Conservation (phyloP, 1,140 invertebrate genomes). For the Polypedilum pembai region DNA sequence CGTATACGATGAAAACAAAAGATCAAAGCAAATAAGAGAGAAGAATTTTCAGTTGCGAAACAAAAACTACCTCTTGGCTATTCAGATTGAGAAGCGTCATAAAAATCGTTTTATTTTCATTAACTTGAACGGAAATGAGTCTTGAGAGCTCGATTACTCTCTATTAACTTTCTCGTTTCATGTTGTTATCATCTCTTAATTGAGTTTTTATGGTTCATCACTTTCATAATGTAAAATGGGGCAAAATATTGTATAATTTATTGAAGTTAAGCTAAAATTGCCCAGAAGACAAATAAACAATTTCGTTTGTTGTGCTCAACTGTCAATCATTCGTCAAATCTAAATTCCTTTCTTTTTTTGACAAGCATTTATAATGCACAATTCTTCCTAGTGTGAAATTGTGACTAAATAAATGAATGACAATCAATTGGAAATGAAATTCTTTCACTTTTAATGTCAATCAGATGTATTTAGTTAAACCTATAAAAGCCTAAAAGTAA, state of each 20-base stretch:
- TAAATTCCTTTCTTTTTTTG: slow-evolving; percentile 5
- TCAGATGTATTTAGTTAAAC: too few relatives aligned
- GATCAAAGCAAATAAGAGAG: too few relatives aligned
- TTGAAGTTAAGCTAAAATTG: background rate
- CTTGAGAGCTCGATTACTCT: background rate
- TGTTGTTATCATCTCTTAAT: slow-evolving; percentile 3
- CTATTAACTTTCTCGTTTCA: slow-evolving; percentile 11
- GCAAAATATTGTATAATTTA: too few relatives aligned
- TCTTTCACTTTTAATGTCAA: too few relatives aligned
- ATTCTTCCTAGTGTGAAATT: background rate
- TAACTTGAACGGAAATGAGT: background rate
- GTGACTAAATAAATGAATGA: background rate
- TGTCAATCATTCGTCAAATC: slow-evolving; percentile 21
- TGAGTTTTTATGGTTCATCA: slow-evolving; percentile 12
- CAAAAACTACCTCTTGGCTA: too few relatives aligned
- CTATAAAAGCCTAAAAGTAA: too few relatives aligned
- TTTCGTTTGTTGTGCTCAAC: slow-evolving; percentile 16
- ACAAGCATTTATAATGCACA: background rate
- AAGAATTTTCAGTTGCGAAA: too few relatives aligned
- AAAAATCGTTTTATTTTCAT: background rate
- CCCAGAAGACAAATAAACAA: background rate
- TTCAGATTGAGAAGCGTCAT: background rate
- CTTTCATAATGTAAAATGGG: background rate
- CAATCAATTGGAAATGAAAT: too few relatives aligned
- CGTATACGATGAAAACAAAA: too few relatives aligned